phyloP scores from a whole-genome alignment of 1,140 invertebrate species.

The Ceratina calcarata region DNA sequence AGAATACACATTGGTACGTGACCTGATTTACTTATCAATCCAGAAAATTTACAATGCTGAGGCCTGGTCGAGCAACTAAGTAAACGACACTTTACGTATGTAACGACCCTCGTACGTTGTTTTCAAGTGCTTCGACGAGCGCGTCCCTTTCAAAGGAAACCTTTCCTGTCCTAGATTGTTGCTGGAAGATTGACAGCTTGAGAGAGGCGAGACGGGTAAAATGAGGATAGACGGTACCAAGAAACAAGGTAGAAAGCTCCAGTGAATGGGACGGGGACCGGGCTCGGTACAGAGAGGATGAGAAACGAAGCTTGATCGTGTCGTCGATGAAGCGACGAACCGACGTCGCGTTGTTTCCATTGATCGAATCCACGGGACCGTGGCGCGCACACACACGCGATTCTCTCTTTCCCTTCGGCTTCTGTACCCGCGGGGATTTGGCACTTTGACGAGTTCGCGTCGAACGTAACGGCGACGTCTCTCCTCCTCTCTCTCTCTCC shows the following conservation, averaged over 20 bases:
- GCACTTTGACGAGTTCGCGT: constrained; percentile 62
- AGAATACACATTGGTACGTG: too few relatives aligned
- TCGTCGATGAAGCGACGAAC: constrained; percentile 60
- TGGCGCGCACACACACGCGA: constrained; percentile 24
- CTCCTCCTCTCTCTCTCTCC: background rate
- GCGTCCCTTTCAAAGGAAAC: constrained; percentile 30
- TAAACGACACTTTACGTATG: background rate
- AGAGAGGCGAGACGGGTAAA: background rate
- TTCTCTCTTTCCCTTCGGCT: constrained; percentile 31
- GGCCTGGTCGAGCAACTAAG: background rate
- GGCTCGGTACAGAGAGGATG: background rate
- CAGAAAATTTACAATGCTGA: too few relatives aligned
- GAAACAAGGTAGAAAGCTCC: constrained; percentile 12
- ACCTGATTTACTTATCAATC: too few relatives aligned
- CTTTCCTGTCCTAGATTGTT: constrained; percentile 17
- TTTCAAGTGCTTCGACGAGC: constrained; percentile 14
- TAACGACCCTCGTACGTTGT: constrained; percentile 20
- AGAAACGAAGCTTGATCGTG: constrained; percentile 55
- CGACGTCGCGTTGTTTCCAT: constrained; percentile 56
- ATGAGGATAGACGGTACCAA: background rate
- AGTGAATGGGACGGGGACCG: background rate
- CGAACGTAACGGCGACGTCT: constrained; percentile 28
- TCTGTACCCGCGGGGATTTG: constrained; percentile 56
- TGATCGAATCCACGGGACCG: constrained; percentile 57
- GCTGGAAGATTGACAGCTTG: constrained; percentile 33